These are phyloP conservation scores for Siniperca obscura DNA, from an alignment of 2,797 vertebrate species.

Conservation along the genomic window DNA sequence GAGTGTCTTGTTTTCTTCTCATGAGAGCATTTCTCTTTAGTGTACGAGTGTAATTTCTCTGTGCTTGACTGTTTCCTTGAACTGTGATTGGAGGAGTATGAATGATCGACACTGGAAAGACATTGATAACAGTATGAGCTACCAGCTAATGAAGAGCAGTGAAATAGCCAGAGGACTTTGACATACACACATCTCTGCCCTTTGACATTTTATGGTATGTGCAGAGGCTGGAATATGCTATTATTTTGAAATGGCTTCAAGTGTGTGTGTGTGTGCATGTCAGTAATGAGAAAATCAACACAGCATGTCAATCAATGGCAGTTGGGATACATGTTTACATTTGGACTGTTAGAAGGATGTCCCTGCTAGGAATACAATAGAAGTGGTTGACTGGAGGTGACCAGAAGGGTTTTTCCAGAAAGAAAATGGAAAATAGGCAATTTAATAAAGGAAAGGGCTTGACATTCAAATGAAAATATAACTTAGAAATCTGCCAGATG, in stretches of 20 bases:
- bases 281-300: conserved; percentile 72
- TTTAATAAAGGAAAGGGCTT: conserved; percentile 46
- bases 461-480: conserved; percentile 68
- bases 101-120: not conserved
- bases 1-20: conserved; percentile 50
- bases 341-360: conserved; percentile 39
- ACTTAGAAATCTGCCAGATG: conserved; percentile 45
- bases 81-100: conserved; percentile 45
- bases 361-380: conserved; percentile 52
- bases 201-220: conserved; percentile 47
- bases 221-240: conserved; percentile 46
- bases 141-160: conserved; percentile 65
- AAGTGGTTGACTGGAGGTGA: conserved; percentile 39
- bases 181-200: conserved; percentile 55
- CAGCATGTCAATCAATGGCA: conserved; percentile 69
- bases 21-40: conserved; percentile 10
- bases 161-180: conserved; percentile 75
- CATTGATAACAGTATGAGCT: conserved; percentile 17
- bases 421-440: conserved; percentile 53
- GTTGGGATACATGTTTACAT: conserved; percentile 68
- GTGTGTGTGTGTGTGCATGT: conserved; percentile 21
- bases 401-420: conserved; percentile 48
- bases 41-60: conserved; percentile 58
- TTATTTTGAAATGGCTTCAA: conserved; percentile 64
- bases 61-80: conserved; percentile 56